Evolutionary conservation across 2,797 vertebrate species (phyloP).

Genomic region (Tinamus major): DNA sequence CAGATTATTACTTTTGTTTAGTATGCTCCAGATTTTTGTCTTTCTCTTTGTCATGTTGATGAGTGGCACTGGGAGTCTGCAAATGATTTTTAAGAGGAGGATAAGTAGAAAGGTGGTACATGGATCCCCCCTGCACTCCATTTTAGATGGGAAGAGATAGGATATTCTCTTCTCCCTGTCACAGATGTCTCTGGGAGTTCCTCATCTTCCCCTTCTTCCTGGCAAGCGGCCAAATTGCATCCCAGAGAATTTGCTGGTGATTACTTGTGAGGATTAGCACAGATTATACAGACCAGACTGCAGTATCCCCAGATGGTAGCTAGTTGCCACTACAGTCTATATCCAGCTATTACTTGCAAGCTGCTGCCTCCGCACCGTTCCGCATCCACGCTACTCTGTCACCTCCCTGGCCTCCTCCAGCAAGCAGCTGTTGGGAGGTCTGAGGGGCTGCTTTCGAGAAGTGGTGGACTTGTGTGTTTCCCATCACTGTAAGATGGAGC

Average conservation of each 20-base stretch:
- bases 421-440: not conserved
- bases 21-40: not conserved
- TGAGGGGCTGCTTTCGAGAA: not conserved
- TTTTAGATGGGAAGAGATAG: not conserved
- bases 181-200: not conserved
- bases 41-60: not conserved
- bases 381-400: not conserved
- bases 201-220: not conserved
- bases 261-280: slow-evolving; percentile 23
- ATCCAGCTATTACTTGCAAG: not conserved
- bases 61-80: not conserved
- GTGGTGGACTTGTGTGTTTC: not conserved
- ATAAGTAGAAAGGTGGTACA: not conserved
- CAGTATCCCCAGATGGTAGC: not conserved
- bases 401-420: not conserved
- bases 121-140: not conserved
- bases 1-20: rapidly evolving
- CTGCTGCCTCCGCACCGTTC: not conserved
- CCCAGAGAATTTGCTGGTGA: slow-evolving; percentile 9
- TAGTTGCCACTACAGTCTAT: not conserved
- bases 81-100: not conserved
- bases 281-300: not conserved
- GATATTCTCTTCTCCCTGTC: not conserved
- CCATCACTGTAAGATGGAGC: not conserved
- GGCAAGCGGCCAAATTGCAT: not conserved